Percentiles rank a stretch among this genome's conserved stretches.
phyloP scores from a whole-genome alignment of 2,113 vertebrate species.

The Dendropsophus ebraccatus region DNA sequence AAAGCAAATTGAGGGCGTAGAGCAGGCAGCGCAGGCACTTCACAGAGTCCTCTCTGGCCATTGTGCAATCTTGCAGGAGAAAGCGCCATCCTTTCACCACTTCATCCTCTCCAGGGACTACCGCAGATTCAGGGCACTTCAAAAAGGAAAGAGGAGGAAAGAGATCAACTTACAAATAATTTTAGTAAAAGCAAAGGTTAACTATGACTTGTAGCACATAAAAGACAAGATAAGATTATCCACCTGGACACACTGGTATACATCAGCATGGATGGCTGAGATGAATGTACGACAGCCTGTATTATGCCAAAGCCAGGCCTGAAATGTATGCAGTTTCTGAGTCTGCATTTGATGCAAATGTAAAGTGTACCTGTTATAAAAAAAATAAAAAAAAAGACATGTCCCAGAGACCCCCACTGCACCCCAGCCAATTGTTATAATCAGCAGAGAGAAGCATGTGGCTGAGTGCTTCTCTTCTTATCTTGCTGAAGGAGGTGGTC shows the following conservation, averaged over 20 bases:
- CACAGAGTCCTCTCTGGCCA: slow-evolving; percentile 97
- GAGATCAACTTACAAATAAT: slow-evolving; percentile 12
- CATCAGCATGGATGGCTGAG: too few species aligned
- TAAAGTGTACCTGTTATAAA: too few species aligned
- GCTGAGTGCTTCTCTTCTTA: too few species aligned
- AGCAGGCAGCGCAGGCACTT: slow-evolving; percentile 92
- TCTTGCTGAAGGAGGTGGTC: too few species aligned
- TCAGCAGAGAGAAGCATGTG: too few species aligned
- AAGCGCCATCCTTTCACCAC: slow-evolving; percentile 80
- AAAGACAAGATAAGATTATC: slow-evolving; percentile 17
- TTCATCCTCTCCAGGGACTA: slow-evolving; percentile 66
- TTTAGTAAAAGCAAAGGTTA: not conserved
- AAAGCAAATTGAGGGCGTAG: slow-evolving; percentile 92
- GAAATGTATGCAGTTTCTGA: too few species aligned
- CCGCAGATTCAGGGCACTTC: slow-evolving; percentile 61
- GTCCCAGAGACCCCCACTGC: too few species aligned
- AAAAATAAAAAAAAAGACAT: too few species aligned
- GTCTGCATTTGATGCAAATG: too few species aligned
- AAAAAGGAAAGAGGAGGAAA: slow-evolving; percentile 10
- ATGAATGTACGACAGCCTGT: too few species aligned
- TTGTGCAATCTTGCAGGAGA: slow-evolving; percentile 73
- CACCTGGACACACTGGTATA: not conserved
- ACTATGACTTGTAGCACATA: slow-evolving; percentile 17
- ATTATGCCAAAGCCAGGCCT: too few species aligned
- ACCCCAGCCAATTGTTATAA: too few species aligned